Conservation (phyloP, 2,113 vertebrate species). For the Bos indicus region DNA sequence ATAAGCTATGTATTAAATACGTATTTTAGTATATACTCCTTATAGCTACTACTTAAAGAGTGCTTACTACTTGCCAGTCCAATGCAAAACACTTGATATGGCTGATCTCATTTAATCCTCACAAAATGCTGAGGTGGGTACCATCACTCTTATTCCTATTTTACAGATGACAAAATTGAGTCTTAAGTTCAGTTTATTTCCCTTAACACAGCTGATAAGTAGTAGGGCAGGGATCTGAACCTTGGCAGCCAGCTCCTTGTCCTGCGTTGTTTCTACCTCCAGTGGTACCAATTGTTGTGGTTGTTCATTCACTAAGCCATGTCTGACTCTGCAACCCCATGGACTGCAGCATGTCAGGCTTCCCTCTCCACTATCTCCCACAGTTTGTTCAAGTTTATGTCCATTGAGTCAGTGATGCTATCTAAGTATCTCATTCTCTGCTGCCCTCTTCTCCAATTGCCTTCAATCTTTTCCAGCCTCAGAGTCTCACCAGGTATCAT, state of each 20-base stretch:
- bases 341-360: background rate
- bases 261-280: background rate
- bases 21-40: background rate
- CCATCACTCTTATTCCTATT: background rate
- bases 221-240: background rate
- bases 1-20: background rate
- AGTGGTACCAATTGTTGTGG: background rate
- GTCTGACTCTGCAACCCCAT: background rate
- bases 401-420: background rate
- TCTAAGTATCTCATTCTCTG: background rate
- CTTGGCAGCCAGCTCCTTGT: background rate
- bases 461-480: background rate
- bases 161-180: conserved; percentile 5
- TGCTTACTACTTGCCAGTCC: background rate
- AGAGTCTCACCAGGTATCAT: background rate
- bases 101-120: background rate
- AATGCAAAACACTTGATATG: background rate
- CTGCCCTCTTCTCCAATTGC: background rate
- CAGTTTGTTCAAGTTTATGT: background rate
- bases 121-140: background rate
- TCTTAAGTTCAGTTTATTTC: background rate
- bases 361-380: background rate
- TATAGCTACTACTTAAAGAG: background rate
- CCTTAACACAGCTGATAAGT: background rate
- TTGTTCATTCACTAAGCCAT: background rate